A percentile compares a stretch with the other conserved stretches of the same genome.
Evolutionary conservation across 2,888 invertebrate species (phyloP).

Genomic region (Cyaniris semiargus): DNA sequence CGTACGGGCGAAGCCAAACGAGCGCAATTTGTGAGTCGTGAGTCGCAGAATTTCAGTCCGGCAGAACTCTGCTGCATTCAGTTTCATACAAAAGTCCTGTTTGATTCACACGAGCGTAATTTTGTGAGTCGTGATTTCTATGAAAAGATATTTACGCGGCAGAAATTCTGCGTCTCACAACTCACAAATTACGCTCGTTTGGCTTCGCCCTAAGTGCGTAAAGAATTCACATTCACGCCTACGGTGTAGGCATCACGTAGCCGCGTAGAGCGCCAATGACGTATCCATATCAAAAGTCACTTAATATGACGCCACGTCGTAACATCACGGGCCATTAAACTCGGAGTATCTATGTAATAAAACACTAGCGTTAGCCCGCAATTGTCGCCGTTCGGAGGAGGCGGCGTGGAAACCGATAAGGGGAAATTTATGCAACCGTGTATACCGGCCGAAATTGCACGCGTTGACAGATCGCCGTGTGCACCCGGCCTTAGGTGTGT

Average conservation of each 20-base stretch:
- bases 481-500: not conserved
- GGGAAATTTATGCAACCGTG: constrained; percentile 51
- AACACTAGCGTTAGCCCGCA: constrained; percentile 32
- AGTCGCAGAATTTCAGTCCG: too few species aligned
- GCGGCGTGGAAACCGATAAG: constrained; percentile 60
- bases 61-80: too few species aligned
- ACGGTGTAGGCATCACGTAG: not conserved
- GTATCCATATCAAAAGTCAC: constrained; percentile 14
- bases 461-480: constrained; percentile 32
- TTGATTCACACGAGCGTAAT: too few species aligned
- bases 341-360: constrained; percentile 36
- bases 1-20: too few species aligned
- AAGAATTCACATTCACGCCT: not conserved
- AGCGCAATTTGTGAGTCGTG: too few species aligned
- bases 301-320: constrained; percentile 21
- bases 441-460: constrained; percentile 34
- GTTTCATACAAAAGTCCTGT: too few species aligned
- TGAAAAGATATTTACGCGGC: too few species aligned
- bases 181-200: too few species aligned
- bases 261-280: not conserved
- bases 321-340: constrained; percentile 34
- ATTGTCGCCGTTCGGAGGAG: constrained; percentile 39
- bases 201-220: too few species aligned
- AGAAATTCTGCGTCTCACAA: too few species aligned
- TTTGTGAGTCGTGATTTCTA: too few species aligned